Evolutionary conservation across 2,797 vertebrate genomes (phyloP).

Genomic region (Argyrosomus regius): DNA sequence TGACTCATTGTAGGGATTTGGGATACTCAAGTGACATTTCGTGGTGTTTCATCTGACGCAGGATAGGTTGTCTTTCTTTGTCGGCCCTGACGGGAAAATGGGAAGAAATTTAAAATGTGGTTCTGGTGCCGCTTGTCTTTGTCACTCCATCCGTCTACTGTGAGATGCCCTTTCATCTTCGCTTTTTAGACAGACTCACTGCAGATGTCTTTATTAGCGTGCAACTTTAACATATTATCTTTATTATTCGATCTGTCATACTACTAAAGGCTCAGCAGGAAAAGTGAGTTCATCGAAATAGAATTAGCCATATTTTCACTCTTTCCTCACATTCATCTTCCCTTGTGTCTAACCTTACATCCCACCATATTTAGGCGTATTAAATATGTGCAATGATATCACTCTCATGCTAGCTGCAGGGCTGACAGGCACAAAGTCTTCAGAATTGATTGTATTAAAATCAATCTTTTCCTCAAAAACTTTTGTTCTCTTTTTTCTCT

Average conservation of each 20-base stretch:
- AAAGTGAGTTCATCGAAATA: slow-evolving; percentile 22
- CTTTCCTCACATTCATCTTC: slow-evolving; percentile 23
- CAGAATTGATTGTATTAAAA: background rate
- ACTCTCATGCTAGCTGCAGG: background rate
- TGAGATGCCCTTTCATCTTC: slow-evolving; percentile 41
- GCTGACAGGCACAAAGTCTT: slow-evolving; percentile 1
- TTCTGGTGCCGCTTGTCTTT: slow-evolving; percentile 54
- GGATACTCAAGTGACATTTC: slow-evolving; percentile 63
- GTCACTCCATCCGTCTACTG: slow-evolving; percentile 39
- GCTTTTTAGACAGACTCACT: slow-evolving; percentile 20
- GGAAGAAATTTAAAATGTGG: slow-evolving; percentile 44
- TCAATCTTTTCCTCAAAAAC: background rate
- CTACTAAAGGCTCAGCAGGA: slow-evolving; percentile 12
- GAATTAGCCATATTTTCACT: slow-evolving; percentile 11
- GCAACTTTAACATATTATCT: slow-evolving; percentile 22
- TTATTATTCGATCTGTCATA: slow-evolving; percentile 28
- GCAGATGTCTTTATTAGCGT: slow-evolving; percentile 48
- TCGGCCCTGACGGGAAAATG: slow-evolving; percentile 51
- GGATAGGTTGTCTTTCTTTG: slow-evolving; percentile 54
- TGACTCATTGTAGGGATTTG: slow-evolving; percentile 74
- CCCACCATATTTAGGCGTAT: background rate
- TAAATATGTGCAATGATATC: background rate
- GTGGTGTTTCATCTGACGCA: slow-evolving; percentile 57
- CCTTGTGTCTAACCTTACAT: background rate
- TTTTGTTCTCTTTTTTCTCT: background rate